phyloP scores from a whole-genome alignment of 2,888 invertebrate genomes.

The Nomada fabriciana region DNA sequence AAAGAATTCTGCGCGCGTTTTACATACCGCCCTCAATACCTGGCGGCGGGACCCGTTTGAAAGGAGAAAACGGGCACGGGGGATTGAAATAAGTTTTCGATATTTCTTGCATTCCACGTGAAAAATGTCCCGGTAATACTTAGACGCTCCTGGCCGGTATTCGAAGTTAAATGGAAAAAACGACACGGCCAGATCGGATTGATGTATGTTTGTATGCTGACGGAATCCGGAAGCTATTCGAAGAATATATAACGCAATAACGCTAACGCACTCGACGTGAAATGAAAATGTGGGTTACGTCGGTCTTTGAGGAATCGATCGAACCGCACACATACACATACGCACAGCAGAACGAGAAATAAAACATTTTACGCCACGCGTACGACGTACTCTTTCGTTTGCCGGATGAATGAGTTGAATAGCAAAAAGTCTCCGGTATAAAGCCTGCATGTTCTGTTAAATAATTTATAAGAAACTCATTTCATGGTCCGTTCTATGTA shows the following conservation, averaged over 20 bases:
- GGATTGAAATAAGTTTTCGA: constrained; percentile 66
- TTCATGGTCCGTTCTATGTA: not conserved
- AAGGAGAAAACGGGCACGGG: not conserved
- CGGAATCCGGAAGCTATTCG: constrained; percentile 56
- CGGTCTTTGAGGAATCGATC: constrained; percentile 21
- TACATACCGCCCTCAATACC: constrained; percentile 47
- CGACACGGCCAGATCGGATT: constrained; percentile 43
- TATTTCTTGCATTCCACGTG: constrained; percentile 58
- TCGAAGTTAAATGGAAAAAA: constrained; percentile 23
- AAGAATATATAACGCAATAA: constrained; percentile 71
- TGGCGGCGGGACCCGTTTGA: not conserved
- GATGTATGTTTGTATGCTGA: constrained; percentile 59
- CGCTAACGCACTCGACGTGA: constrained; percentile 21
- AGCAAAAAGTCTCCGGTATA: not conserved
- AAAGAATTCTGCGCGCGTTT: constrained; percentile 58
- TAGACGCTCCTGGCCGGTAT: constrained; percentile 34
- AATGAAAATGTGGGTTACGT: constrained; percentile 32
- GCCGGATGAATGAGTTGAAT: not conserved
- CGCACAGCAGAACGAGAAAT: not conserved
- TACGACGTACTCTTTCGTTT: not conserved
- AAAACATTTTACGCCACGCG: not conserved
- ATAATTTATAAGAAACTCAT: not conserved
- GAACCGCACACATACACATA: not conserved
- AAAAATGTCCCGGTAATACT: constrained; percentile 56
- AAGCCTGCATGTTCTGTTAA: not conserved